Base-by-base conservation (phyloP, 2,888 invertebrate species). In the Mamestra brassicae region DNA sequence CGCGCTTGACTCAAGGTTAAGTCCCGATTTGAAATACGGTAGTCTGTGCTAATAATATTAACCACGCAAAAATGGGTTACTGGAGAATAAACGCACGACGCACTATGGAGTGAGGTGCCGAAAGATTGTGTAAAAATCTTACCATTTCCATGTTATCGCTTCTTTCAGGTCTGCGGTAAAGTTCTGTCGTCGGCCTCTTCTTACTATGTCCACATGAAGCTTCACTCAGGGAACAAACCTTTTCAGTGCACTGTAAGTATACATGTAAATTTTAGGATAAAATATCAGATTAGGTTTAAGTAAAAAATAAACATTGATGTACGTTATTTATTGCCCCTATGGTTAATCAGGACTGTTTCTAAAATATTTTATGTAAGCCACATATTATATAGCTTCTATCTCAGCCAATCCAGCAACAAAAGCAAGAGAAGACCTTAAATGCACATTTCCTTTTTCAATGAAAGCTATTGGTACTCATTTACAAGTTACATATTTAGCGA, bases 131-230 rank as follows among this genome's bases (percentile, higher is more conserved):
- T 17, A 65, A 57, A 55, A 80, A 55, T 26, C 64, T 72, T 61
- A 79, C 47, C 54, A 66, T 54, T 78, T 26, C 54, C 5, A 8
- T 64, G 4, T 15, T 47, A 61, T 65, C 0, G 69, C 15, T 72
- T 72, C 79, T 93, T 93, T 62, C 93, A 96, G 96, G 97, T 98
- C 77, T 98, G 98, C 93, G 98, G 98, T 75, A 98, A 98, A 96
- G 97, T 98, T 79, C 93, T 98, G 82, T 98, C 98, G 72, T 98
- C 98, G 17, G 97, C 98, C 76, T 98, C 98, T 60, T 98, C 98
- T 85, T 98, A 98, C 92, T 98, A 98, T 92, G 98, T 98, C 88
- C 98, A 98, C 93, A 98, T 98, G 98, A 98, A 98, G 94, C 97
- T 98, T 85, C 98, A 98, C 94, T 98, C 98, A 42, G 97, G 98